Evolutionary conservation across 2,797 vertebrate species (phyloP).

Genomic region (Pangasius macronema): DNA sequence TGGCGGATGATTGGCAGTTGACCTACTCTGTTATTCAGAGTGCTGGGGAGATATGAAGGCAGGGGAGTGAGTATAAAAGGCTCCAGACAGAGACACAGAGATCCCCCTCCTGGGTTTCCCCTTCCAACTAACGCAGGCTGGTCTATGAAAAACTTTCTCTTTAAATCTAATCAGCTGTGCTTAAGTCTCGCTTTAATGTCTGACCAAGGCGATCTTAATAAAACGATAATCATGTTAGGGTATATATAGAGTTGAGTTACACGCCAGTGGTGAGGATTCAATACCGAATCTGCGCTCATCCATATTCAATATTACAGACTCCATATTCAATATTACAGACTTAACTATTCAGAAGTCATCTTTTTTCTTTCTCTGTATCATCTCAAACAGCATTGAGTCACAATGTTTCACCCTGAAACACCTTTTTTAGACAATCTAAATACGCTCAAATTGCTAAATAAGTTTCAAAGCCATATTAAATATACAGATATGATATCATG

Average conservation of each 20-base stretch:
- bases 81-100: not conserved
- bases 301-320: not conserved
- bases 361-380: not conserved
- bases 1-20: slow-evolving; percentile 69
- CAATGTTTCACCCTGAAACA: not conserved
- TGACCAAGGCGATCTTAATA: not conserved
- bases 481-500: not conserved
- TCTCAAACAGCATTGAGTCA: not conserved
- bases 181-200: not conserved
- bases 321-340: not conserved
- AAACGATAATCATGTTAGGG: not conserved
- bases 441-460: not conserved
- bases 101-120: slow-evolving; percentile 12
- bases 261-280: not conserved
- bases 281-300: not conserved
- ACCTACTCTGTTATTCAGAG: slow-evolving; percentile 73
- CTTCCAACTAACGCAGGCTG: not conserved
- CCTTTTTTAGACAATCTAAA: not conserved
- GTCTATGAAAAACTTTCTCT: not conserved
- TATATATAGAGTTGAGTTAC: not conserved
- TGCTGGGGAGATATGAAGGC: slow-evolving; percentile 46
- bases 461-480: not conserved
- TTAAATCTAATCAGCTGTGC: not conserved
- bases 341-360: not conserved
- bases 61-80: slow-evolving; percentile 37